Conservation (phyloP, 2,888 invertebrate species). For the Chaitophorus viminalis region DNA sequence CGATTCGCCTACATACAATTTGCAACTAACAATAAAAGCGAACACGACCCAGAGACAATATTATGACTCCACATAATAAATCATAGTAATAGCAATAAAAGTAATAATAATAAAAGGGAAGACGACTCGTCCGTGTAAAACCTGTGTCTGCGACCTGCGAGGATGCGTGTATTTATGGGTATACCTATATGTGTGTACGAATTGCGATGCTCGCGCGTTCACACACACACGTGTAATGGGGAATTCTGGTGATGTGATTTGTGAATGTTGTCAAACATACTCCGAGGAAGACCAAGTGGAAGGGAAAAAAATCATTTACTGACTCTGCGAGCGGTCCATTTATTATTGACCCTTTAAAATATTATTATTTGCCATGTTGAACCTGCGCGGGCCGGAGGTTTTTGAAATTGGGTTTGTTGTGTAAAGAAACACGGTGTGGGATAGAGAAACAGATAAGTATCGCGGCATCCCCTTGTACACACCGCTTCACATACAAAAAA, state of each 20-base stretch:
- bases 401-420: constrained; percentile 56
- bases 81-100: constrained; percentile 55
- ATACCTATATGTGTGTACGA: neutral
- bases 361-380: constrained; percentile 58
- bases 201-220: neutral
- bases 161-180: neutral
- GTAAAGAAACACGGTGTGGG: constrained; percentile 46
- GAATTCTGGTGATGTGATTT: constrained; percentile 58
- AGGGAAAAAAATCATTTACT: constrained; percentile 57
- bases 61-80: constrained; percentile 58
- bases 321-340: constrained; percentile 62
- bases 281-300: constrained; percentile 32
- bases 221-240: constrained; percentile 34
- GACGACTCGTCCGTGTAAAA: constrained; percentile 15
- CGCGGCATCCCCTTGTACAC: constrained; percentile 57
- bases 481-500: constrained; percentile 37
- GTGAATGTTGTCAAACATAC: constrained; percentile 60
- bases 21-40: constrained; percentile 55
- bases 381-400: constrained; percentile 38
- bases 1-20: constrained; percentile 36
- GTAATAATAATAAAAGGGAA: constrained; percentile 59
- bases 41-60: constrained; percentile 50
- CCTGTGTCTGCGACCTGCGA: neutral
- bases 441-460: constrained; percentile 47
- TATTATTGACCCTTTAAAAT: constrained; percentile 62